Conservation (phyloP, 30 jellyfish, hydroid and myxozoan genomes). For the Sanderia malayensis region DNA sequence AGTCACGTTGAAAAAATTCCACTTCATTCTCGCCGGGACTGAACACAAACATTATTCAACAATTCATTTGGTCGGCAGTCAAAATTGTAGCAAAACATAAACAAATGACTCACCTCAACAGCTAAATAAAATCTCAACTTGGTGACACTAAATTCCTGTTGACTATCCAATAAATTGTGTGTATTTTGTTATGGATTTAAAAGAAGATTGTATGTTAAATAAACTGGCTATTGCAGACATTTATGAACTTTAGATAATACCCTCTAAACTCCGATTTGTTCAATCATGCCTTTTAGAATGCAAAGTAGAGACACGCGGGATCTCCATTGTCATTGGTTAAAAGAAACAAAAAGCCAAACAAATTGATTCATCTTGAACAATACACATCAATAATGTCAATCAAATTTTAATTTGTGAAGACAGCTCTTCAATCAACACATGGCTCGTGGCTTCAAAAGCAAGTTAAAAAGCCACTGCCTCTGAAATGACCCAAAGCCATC, state of each 20-base stretch:
- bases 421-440: slow-evolving; percentile 32
- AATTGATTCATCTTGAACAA: slow-evolving; percentile 41
- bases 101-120: slow-evolving; percentile 6
- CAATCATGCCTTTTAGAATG: slow-evolving; percentile 67
- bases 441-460: no score
- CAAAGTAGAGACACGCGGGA: slow-evolving; percentile 70
- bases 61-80: background rate
- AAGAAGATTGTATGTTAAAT: slow-evolving; percentile 49
- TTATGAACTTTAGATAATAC: slow-evolving; percentile 39
- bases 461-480: no score
- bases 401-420: slow-evolving; percentile 65
- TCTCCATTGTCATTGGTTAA: slow-evolving; percentile 55
- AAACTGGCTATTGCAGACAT: slow-evolving; percentile 49
- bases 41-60: no score
- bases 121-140: background rate
- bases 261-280: slow-evolving; percentile 50
- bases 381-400: slow-evolving; percentile 58
- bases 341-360: slow-evolving; percentile 45
- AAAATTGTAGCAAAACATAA: background rate
- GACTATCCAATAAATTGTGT: slow-evolving; percentile 14
- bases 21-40: no score
- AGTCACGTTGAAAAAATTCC: background rate
- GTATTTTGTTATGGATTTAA: slow-evolving; percentile 58
- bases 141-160: background rate
- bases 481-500: no score